Percentiles rank a stretch among this genome's conserved stretches.
These are phyloP conservation scores for Diarsia mendica DNA, from an alignment of 2,888 invertebrate species.

Conservation along the genomic window DNA sequence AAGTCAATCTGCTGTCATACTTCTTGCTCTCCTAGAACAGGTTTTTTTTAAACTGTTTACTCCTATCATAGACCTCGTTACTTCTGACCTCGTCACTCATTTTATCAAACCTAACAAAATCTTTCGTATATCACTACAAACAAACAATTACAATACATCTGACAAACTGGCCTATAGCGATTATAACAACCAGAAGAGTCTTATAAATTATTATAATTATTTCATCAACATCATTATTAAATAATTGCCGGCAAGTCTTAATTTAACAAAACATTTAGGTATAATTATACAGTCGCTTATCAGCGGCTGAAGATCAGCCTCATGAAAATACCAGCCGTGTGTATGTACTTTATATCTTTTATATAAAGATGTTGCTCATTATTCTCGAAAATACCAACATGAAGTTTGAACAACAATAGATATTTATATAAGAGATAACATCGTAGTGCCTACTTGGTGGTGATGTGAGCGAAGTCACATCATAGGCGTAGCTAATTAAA, in stretches of 20 bases:
- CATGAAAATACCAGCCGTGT: conserved; percentile 26
- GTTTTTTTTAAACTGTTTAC: background rate
- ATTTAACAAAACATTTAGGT: conserved; percentile 42
- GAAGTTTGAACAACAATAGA: conserved; percentile 24
- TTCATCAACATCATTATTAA: conserved; percentile 27
- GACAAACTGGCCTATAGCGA: background rate
- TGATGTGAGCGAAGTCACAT: conserved; percentile 21
- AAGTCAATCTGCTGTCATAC: background rate
- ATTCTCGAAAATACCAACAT: conserved; percentile 18
- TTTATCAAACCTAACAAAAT: background rate
- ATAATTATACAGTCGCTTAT: conserved; percentile 38
- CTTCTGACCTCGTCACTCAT: background rate
- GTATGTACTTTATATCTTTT: conserved; percentile 23
- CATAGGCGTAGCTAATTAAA: conserved; percentile 34
- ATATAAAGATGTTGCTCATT: conserved; percentile 11
- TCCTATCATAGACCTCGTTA: background rate
- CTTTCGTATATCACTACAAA: background rate
- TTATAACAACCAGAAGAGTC: conserved; percentile 28
- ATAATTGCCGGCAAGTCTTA: conserved; percentile 21
- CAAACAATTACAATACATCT: conserved; percentile 6
- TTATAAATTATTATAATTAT: conserved; percentile 28
- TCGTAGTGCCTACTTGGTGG: background rate
- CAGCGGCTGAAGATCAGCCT: conserved; percentile 39
- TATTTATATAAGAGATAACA: conserved; percentile 21
- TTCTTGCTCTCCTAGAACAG: background rate